Evolutionary conservation across 2,797 vertebrate genomes (phyloP), one percentile per base, ranked within the genome.

Genomic region (Rhynchonycteris naso): DNA sequence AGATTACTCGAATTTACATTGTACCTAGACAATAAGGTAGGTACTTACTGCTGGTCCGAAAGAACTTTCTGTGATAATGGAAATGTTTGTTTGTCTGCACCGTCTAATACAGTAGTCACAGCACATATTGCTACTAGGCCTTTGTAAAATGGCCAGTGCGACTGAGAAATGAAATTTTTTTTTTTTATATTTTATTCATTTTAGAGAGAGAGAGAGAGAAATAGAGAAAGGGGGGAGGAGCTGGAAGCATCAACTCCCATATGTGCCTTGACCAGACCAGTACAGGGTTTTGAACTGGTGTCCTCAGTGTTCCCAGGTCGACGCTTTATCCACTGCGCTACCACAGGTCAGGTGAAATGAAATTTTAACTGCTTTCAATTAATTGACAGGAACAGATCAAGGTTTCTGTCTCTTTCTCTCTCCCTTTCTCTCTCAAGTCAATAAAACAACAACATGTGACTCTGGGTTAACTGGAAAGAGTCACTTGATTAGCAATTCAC

Each of bases 361-460:
- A 16, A 72, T 72, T 90, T 76, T 81, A 79, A 91, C n/a, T 72
- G 21, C 26, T 95, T 94, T 88, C 66, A 33, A 52, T 88, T 91
- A 72, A 85, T 50, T 85, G 68, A 85, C 58, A 85, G 43, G 43
- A 43, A 43, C 43, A 6, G 43, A 43, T 43, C 43, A 7, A 43
- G 43, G 8, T 43, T 43, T 43, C 43, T 43, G 43, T 43, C 43
- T 43, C 43, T 43, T 7, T 43, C 38, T 43, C 4, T 43, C 43
- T 43, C 43, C 43, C 43, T 4, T 43, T 43, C 43, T 43, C 43
- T 43, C 43, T 43, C 5, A 43, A 43, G 43, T 43, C 43, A 43
- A 43, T 43, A 43, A 43, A 43, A 43, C 43, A 43, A 43, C 8
- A 43, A 43, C 43, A 43, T 43, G 43, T 91, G 61, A 93, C 52